Base-by-base conservation (phyloP, 1,140 invertebrate species). In the Nylanderia fulva region DNA sequence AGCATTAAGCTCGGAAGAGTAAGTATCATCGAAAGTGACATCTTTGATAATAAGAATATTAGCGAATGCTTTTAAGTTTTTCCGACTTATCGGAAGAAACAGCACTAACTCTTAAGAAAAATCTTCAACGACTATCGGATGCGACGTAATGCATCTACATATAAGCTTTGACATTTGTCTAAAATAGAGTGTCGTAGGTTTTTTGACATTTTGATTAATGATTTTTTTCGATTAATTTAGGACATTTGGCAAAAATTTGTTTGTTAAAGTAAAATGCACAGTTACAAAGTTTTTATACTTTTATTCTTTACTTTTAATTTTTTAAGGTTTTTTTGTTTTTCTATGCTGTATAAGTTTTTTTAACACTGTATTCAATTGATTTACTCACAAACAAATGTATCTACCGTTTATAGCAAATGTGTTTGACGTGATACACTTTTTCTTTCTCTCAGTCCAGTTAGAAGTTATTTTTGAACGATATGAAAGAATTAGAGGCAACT, bases 381-480 rank as follows among this genome's bases (percentile, higher is more conserved):
- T 75, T 61, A 2, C 13, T 3, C 7, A 39, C 15, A 58, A 27
- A 5, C 0, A 18, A 42, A 5, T 69, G 7, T 52, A 0, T 13
- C 24, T 60, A 83, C n/a, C 7, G 24, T 11, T 54, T 27, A 36
- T 39, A 42, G 29, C 5, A 29, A 21, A 63, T 2, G 0, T 21
- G 9, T 33, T 18, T 18, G 13, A n/a, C 8, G 6, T n/a, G 15
- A 48, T 48, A 48, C 6, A n/a, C 15, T 21, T 8, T 21, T 3
- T 72, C 42, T 18, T 0, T 33, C 39, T 64, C 29, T 48, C n/a
- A 48, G 18, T 33, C 21, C 42, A 52, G 15, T 56, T 76, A 24
- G 21, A 66, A 64, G 45, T 24, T 64, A 66, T 84, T 79, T 72
- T 79, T 72, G 27, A 79, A 72, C 2, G 66, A 82, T 60, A 45